Percentiles rank a stretch among this genome's conserved stretches.
Conservation (phyloP, 1,140 invertebrate genomes). For the Nephila pilipes region DNA sequence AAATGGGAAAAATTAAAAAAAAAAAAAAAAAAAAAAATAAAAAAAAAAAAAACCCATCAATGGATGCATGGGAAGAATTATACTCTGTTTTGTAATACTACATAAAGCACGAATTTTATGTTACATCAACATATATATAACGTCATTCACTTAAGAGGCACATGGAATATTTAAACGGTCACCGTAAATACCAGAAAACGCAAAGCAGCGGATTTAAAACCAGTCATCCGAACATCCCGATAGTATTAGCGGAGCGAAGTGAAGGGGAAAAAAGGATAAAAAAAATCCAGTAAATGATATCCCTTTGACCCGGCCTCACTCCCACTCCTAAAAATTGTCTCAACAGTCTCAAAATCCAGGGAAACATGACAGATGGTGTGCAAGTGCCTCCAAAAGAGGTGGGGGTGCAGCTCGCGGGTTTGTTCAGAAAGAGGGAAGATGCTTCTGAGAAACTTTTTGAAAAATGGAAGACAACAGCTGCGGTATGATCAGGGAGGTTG, state of each 20-base stretch:
- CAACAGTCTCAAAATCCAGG: constrained; percentile 37
- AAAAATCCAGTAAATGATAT: constrained; percentile 17
- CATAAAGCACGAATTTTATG: too few relatives aligned
- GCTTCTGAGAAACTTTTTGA: constrained; percentile 31
- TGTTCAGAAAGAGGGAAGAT: neutral
- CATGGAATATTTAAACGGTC: too few relatives aligned
- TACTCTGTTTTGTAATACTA: too few relatives aligned
- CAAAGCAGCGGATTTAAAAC: neutral
- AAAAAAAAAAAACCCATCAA: too few relatives aligned
- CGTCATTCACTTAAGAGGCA: too few relatives aligned
- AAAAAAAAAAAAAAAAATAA: too few relatives aligned
- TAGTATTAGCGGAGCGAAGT: neutral
- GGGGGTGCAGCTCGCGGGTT: neutral
- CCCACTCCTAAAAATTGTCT: constrained; percentile 51
- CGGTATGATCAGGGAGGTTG: constrained; percentile 32
- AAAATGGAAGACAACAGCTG: constrained; percentile 67
- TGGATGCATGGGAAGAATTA: too few relatives aligned
- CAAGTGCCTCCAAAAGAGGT: constrained; percentile 26
- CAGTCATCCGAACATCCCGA: neutral
- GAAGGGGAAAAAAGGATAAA: neutral
- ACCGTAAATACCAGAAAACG: too few relatives aligned
- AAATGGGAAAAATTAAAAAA: too few relatives aligned
- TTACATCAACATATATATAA: too few relatives aligned
- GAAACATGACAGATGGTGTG: constrained; percentile 64
- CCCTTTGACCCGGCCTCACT: constrained; percentile 26